Evolutionary conservation across 2,797 vertebrate genomes (phyloP).

Genomic region (Myotis daubentonii): DNA sequence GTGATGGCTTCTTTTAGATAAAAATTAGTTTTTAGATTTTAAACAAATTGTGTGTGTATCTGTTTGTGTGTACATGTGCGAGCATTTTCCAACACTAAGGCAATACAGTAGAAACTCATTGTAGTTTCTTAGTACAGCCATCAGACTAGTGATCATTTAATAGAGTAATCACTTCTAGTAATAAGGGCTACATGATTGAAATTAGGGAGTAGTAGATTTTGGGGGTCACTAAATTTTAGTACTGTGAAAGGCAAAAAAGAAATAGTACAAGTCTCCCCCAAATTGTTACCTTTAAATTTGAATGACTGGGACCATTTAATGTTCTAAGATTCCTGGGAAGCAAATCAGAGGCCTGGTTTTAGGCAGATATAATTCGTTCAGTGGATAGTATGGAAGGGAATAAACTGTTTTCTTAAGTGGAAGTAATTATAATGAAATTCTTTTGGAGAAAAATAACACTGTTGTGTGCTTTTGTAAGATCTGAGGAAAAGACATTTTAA

Average conservation of each 20-base stretch:
- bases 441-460: conserved; percentile 24
- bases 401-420: not conserved
- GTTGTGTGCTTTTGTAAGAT: not conserved
- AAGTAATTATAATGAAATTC: conserved; percentile 28
- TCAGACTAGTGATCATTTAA: conserved; percentile 3
- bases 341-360: not conserved
- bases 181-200: not conserved
- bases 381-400: not conserved
- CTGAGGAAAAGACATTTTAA: conserved; percentile 13
- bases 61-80: not conserved
- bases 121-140: not conserved
- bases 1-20: conserved; percentile 1
- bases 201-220: not conserved
- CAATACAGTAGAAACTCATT: not conserved
- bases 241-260: not conserved
- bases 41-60: not conserved
- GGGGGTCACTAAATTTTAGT: not conserved
- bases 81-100: not conserved
- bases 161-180: not conserved
- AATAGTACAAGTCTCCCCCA: not conserved
- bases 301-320: not conserved
- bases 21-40: conserved; percentile 17
- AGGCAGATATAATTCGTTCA: not conserved
- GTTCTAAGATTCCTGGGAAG: not conserved
- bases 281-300: not conserved